Conservation (phyloP, 2,113 vertebrate genomes). For the Carassius gibelio region DNA sequence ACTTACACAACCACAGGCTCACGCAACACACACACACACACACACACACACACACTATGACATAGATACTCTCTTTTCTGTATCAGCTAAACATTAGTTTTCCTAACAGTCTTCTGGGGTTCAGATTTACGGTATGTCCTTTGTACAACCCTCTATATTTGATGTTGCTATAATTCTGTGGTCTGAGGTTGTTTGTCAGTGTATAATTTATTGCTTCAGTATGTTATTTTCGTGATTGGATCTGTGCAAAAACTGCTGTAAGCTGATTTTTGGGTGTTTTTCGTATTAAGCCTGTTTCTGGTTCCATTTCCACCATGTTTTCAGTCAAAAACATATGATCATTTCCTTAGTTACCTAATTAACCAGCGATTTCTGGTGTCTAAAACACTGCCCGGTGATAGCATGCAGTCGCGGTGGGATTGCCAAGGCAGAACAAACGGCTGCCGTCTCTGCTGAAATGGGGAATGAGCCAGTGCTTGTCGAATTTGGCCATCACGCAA, state of each 20-base stretch:
- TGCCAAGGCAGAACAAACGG: conserved; percentile 43
- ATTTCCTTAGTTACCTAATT: conserved; percentile 27
- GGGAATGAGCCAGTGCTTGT: conserved; percentile 44
- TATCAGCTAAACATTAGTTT: conserved; percentile 20
- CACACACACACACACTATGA: conserved; percentile 17
- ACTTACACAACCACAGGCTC: not conserved
- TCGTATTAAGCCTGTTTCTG: not conserved
- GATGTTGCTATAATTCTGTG: conserved; percentile 23
- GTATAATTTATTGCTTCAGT: conserved; percentile 19
- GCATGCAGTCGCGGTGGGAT: conserved; percentile 19
- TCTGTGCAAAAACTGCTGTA: conserved; percentile 14
- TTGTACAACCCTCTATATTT: conserved; percentile 16
- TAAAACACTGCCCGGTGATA: conserved; percentile 12
- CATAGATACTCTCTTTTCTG: conserved; percentile 5
- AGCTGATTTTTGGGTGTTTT: not conserved
- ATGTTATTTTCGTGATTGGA: conserved; percentile 26
- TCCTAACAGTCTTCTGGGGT: not conserved
- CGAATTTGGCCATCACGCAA: conserved; percentile 51
- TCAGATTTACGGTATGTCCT: conserved; percentile 27
- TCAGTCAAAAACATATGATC: conserved; percentile 5
- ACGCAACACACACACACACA: conserved; percentile 17
- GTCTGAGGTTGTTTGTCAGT: conserved; percentile 29
- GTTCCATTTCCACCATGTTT: conserved; percentile 10
- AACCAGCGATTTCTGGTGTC: not conserved
- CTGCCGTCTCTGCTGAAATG: conserved; percentile 33